Percentiles rank a stretch among this genome's conserved stretches.
Evolutionary conservation across 2,113 vertebrate genomes (phyloP).

Genomic region (Nycticebus coucang): DNA sequence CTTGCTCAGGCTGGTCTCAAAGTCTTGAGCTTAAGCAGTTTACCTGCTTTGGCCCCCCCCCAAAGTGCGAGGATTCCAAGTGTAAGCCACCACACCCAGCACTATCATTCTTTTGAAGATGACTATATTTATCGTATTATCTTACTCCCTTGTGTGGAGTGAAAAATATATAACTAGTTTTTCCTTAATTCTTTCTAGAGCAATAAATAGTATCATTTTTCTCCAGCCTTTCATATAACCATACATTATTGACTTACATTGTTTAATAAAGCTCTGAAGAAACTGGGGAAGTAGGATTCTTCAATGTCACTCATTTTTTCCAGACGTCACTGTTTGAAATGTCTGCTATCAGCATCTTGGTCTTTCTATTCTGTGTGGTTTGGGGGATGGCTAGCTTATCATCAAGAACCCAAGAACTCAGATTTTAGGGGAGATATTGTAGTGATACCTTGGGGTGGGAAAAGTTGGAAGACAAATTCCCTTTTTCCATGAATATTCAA

Average conservation of each 20-base stretch:
- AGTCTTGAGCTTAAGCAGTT: too few species aligned
- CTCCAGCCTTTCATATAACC: not conserved
- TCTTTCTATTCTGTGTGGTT: not conserved
- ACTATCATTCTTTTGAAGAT: not conserved
- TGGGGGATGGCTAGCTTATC: not conserved
- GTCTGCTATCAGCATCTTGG: not conserved
- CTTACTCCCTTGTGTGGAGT: not conserved
- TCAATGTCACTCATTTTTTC: not conserved
- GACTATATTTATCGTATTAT: not conserved
- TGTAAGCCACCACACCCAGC: too few species aligned
- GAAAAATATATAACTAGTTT: not conserved
- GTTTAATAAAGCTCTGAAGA: not conserved
- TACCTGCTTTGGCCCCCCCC: too few species aligned
- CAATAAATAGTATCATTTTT: not conserved
- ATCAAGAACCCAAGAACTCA: not conserved
- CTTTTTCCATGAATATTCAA: not conserved
- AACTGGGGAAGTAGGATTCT: slow-evolving; percentile 4
- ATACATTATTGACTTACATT: not conserved
- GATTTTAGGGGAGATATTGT: not conserved
- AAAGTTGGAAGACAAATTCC: slow-evolving; percentile 38
- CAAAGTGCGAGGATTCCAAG: too few species aligned
- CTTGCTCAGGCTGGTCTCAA: too few species aligned
- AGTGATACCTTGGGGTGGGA: not conserved
- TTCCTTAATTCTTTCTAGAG: not conserved
- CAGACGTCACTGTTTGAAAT: not conserved